Base-by-base conservation (phyloP, 2,888 invertebrate species). In the Hyles lineata region DNA sequence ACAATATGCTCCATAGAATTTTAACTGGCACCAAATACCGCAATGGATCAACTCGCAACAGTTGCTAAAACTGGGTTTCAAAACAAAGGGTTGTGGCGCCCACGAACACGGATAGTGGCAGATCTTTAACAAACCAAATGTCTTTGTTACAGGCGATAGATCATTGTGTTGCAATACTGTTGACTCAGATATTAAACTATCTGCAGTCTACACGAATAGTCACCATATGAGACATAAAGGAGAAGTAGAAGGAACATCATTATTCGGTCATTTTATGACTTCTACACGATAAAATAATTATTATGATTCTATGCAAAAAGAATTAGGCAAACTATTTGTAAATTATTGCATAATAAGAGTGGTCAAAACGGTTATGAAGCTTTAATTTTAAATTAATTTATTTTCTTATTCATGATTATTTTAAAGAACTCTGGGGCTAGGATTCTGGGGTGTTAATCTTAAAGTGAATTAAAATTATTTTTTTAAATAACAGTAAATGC, bases 111-210 rank as follows among this genome's bases (percentile, higher is more conserved):
- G 89, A 86, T 86, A 87, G 83, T 83, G 79, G 80, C 77, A 80
- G 83, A 84, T 86, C 85, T 88, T 85, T 85, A 80, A 80, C 80
- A 80, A 81, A 82, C 79, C 75, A 78, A 81, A 81, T 80, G 83
- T 80, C 85, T 87, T 86, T 87, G 88, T 87, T 82, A 75, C 74
- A 60, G 32, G 21, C 35, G 19, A 25, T 35, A 60, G 35, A 59
- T 85, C 80, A 81, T 79, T 80, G 76, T 89, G 88, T 89, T 79
- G 87, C 87, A 86, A 88, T 83, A 80, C 83, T 78, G 85, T 87
- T 90, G 90, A 90, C 87, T 89, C 88, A 89, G 82, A 85, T 82
- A 84, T 78, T 35, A 21, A 70, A 17, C 43, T 59, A 70, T 58
- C 35, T n/a, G n/a, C 21, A 29, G 52, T 58, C 35, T n/a, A n/a